Evolutionary conservation across 2,888 invertebrate species (phyloP), one percentile per base, ranked within the genome.

Genomic region (Geophilus truncorum): DNA sequence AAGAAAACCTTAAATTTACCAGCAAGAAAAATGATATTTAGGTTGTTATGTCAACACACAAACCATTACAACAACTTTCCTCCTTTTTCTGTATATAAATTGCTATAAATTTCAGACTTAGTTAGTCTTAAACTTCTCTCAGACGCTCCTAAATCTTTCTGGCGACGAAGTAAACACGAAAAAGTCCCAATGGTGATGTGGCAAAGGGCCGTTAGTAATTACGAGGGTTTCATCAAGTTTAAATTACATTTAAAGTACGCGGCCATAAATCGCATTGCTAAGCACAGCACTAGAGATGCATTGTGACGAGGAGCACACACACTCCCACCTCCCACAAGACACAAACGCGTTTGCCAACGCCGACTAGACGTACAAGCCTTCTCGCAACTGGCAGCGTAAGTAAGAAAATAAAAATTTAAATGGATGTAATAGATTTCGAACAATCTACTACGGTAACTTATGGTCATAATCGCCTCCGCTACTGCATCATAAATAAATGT

Each of bases 401-500:
- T 70, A 70, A 28, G 70, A 70, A 70, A 70, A 70, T 70, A 70
- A 70, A 70, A 70, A 70, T 70, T 70, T 70, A 70, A 70, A 70
- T 70, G 70, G 70, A 70, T 70, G 70, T 70, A 70, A 70, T 70
- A 70, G 70, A 70, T 70, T 70, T 70, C 25, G 70, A 70, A 28
- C 70, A 70, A 28, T 28, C 70, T 25, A 70, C 70, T 28, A 70
- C 70, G 10, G 70, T 70, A 70, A 70, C 70, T 70, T 70, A 70
- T 70, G 70, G 70, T 70, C 70, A 70, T 70, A 70, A 70, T 70
- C 70, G 70, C 70, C 28, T 70, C 70, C 70, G 70, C 70, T 70
- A 70, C 70, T 70, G 70, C 70, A 70, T 70, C 70, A 70, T 70
- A 70, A 70, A 70, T 70, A 70, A 70, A 70, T 70, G 70, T 70